These are phyloP conservation scores for Meloidogyne hapla DNA, from an alignment of 1,140 invertebrate genomes.

Conservation along the genomic window DNA sequence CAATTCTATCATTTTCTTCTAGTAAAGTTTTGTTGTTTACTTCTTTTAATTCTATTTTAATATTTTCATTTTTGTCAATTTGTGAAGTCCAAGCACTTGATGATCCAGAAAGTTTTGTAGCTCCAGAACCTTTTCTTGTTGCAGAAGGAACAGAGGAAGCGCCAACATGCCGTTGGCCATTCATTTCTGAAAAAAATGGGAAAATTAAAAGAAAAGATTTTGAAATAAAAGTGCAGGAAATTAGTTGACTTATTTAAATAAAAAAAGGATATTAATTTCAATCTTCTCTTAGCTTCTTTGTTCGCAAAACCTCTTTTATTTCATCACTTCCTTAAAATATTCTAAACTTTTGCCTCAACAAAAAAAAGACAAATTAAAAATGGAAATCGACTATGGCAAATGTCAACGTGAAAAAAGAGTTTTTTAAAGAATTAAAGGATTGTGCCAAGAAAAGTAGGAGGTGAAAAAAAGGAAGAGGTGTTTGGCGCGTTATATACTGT, in stretches of 20 bases:
- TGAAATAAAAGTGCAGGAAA: background rate
- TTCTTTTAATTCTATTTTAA: slow-evolving; percentile 6
- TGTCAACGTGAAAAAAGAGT: slow-evolving; percentile 11
- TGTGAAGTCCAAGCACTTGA: background rate
- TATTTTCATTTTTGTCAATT: background rate
- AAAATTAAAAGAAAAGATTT: background rate
- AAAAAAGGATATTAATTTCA: background rate
- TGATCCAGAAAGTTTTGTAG: background rate
- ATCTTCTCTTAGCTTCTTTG: background rate
- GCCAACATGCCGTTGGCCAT: background rate
- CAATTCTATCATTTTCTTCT: slow-evolving; percentile 7
- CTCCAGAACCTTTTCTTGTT: background rate
- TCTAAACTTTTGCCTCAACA: background rate
- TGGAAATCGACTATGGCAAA: slow-evolving; percentile 17
- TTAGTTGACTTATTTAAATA: background rate
- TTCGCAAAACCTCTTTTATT: background rate
- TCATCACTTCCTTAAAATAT: background rate
- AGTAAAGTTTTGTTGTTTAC: background rate
- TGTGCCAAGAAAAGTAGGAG: background rate
- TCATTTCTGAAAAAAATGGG: background rate
- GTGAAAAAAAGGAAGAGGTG: background rate
- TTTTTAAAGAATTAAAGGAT: too few species aligned
- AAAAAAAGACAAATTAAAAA: slow-evolving; percentile 18
- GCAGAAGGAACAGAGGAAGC: background rate
- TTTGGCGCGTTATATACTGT: background rate